A percentile compares a stretch with the other conserved stretches of the same genome.
phyloP scores from a whole-genome alignment of 2,797 vertebrate species.

The Manis crassicaudata region DNA sequence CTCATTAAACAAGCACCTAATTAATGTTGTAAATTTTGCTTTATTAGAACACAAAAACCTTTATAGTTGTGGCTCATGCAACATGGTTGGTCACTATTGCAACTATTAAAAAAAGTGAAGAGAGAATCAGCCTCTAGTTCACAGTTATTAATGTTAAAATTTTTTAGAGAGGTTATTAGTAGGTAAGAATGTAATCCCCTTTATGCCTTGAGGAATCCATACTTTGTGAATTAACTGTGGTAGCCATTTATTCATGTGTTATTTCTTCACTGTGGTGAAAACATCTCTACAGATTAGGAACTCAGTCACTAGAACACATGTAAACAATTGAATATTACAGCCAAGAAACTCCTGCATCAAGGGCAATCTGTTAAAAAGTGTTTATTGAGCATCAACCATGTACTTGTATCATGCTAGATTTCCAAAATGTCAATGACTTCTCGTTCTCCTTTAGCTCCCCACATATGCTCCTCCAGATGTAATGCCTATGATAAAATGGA shows the following conservation, averaged over 20 bases:
- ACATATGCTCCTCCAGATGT: not conserved
- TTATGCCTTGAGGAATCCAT: not conserved
- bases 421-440: not conserved
- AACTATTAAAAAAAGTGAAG: conserved; percentile 23
- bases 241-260: not conserved
- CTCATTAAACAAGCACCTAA: conserved; percentile 54
- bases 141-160: not conserved
- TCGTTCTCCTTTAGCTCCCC: not conserved
- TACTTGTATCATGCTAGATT: not conserved
- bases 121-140: conserved; percentile 5
- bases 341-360: not conserved
- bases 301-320: not conserved
- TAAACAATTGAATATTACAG: not conserved
- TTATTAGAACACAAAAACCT: not conserved
- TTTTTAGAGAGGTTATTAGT: conserved; percentile 2
- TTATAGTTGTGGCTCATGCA: not conserved
- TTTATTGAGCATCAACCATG: not conserved
- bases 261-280: not conserved
- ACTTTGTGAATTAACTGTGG: conserved; percentile 9
- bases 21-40: conserved; percentile 43
- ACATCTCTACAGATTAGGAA: not conserved
- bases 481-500: not conserved
- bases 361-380: not conserved
- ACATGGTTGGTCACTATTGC: not conserved
- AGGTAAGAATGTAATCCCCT: not conserved